Evolutionary conservation across 2,113 vertebrate species (phyloP).

Genomic region (Paradoxurus hermaphroditus): DNA sequence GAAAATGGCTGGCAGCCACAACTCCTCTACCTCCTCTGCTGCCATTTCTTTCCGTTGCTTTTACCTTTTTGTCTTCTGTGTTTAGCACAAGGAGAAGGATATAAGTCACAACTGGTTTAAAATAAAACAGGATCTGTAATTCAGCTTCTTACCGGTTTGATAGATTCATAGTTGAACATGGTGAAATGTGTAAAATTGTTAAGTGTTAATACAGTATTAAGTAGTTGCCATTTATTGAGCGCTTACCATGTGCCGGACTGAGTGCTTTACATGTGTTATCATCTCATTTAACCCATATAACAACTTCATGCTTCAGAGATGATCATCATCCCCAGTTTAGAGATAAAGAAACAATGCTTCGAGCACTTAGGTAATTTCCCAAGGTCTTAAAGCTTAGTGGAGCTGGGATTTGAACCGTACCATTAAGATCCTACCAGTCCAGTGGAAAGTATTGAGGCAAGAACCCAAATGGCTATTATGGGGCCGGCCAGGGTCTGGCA

Average conservation of each 20-base stretch:
- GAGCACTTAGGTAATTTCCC: neutral
- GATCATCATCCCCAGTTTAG: neutral
- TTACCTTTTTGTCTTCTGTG: constrained; percentile 17
- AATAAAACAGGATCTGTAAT: constrained; percentile 30
- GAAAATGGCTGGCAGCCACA: constrained; percentile 43
- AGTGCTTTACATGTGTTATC: neutral
- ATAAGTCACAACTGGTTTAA: constrained; percentile 18
- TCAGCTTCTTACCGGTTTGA: constrained; percentile 2
- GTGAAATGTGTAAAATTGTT: constrained; percentile 12
- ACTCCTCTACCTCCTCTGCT: neutral
- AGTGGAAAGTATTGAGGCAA: neutral
- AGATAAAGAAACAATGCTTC: constrained; percentile 12
- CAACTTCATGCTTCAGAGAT: neutral
- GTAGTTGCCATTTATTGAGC: neutral
- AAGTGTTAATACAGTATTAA: neutral
- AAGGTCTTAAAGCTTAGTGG: neutral
- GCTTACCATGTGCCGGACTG: neutral
- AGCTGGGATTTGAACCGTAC: neutral
- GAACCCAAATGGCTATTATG: neutral
- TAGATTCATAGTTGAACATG: neutral
- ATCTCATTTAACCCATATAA: constrained; percentile 13
- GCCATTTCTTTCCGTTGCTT: neutral
- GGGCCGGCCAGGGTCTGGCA: neutral
- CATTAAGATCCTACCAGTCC: neutral
- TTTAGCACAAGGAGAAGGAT: constrained; percentile 18